Percentiles rank a stretch among this genome's conserved stretches.
phyloP scores from a whole-genome alignment of 2,113 vertebrate species.

The Antechinus flavipes region DNA sequence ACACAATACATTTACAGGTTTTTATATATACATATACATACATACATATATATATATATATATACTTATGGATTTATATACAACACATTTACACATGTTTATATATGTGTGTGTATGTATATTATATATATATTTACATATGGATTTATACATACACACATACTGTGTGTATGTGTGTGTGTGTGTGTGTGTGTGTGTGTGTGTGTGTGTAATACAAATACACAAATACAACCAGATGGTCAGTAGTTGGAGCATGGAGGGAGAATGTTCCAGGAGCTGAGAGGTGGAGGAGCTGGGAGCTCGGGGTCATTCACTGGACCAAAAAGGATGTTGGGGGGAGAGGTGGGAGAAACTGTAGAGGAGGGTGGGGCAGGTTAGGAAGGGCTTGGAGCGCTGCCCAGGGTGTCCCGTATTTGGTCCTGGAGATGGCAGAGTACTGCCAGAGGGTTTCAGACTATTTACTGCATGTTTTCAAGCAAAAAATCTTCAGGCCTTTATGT shows the following conservation, averaged over 20 bases:
- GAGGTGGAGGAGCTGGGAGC: neutral
- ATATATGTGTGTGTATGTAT: too few species aligned
- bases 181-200: too few species aligned
- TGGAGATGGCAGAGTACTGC: fast-evolving
- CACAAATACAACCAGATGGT: neutral
- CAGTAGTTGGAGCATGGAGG: neutral
- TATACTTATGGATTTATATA: too few species aligned
- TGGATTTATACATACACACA: too few species aligned
- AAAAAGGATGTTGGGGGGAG: neutral
- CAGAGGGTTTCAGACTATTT: neutral
- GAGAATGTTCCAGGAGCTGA: neutral
- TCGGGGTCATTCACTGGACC: neutral
- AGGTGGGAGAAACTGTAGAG: neutral
- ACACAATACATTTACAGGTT: too few species aligned
- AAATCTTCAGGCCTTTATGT: neutral
- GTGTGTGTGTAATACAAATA: too few species aligned
- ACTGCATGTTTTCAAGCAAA: neutral
- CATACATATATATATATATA: too few species aligned
- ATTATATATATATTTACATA: too few species aligned
- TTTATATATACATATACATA: too few species aligned
- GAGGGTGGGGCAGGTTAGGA: neutral
- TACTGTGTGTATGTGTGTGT: too few species aligned
- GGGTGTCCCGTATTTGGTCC: neutral
- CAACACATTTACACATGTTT: too few species aligned
- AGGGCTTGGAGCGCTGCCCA: neutral